A percentile compares a stretch with the other conserved stretches of the same genome.
Evolutionary conservation across 2,797 vertebrate species (phyloP).

Genomic region (Florisuga fusca): DNA sequence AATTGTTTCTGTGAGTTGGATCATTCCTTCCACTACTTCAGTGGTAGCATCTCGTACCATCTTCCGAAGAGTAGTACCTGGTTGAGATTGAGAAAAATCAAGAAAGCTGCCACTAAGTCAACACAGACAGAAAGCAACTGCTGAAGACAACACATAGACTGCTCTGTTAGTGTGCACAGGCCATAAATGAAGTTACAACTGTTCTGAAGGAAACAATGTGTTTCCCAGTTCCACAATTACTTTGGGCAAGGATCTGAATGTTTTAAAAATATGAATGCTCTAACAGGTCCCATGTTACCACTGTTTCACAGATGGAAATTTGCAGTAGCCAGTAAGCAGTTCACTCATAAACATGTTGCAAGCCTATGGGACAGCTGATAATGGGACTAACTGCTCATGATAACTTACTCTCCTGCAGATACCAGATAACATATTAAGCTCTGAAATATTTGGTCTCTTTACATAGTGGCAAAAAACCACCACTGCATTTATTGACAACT

Average conservation of each 20-base stretch:
- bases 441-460: not conserved
- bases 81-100: not conserved
- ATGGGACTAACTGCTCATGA: not conserved
- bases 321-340: not conserved
- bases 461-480: not conserved
- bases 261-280: not conserved
- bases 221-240: not conserved
- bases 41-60: conserved; percentile 84
- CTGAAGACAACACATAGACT: not conserved
- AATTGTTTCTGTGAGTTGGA: conserved; percentile 87
- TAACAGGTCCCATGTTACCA: not conserved
- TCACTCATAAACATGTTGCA: not conserved
- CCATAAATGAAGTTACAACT: not conserved
- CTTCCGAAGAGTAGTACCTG: conserved; percentile 87
- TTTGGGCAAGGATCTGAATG: not conserved
- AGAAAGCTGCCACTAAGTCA: not conserved
- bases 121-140: not conserved
- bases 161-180: not conserved
- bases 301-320: not conserved
- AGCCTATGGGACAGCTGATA: not conserved
- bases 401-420: not conserved
- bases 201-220: not conserved
- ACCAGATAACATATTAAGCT: not conserved
- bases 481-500: not conserved
- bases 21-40: conserved; percentile 86